These are phyloP conservation scores for Brachyistius frenatus DNA, from an alignment of 2,113 vertebrate species.

Conservation along the genomic window DNA sequence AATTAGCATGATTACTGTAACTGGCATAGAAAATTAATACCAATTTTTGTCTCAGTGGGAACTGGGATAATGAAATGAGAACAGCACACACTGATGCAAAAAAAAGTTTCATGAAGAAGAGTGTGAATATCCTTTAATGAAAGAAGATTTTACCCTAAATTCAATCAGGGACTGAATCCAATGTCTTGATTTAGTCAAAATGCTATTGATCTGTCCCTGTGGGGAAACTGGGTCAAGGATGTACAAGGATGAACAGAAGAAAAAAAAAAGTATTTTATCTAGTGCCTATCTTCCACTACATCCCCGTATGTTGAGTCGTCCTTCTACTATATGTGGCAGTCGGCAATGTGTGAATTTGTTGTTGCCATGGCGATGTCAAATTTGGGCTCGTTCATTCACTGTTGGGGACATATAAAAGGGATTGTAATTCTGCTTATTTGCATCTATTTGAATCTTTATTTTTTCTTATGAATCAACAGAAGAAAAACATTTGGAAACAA, in stretches of 20 bases:
- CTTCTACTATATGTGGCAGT: slow-evolving; percentile 37
- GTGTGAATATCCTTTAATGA: neutral
- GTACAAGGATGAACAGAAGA: neutral
- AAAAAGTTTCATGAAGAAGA: slow-evolving; percentile 17
- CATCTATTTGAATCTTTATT: slow-evolving; percentile 19
- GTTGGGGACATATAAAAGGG: slow-evolving; percentile 35
- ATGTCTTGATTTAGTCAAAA: slow-evolving; percentile 6
- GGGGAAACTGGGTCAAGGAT: slow-evolving; percentile 26
- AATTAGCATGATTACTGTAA: slow-evolving; percentile 30
- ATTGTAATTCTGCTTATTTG: slow-evolving; percentile 30
- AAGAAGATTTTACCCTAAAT: neutral
- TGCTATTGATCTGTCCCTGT: neutral
- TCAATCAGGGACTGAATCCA: slow-evolving; percentile 7
- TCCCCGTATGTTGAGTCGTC: slow-evolving; percentile 14
- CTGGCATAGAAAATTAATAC: slow-evolving; percentile 3
- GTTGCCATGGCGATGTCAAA: slow-evolving; percentile 73
- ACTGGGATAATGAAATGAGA: slow-evolving; percentile 3
- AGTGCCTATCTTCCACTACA: slow-evolving; percentile 14
- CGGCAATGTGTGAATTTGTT: slow-evolving; percentile 60
- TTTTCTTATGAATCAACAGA: slow-evolving; percentile 10
- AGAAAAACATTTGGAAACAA: slow-evolving; percentile 12
- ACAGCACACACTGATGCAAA: neutral
- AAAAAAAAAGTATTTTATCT: slow-evolving; percentile 1
- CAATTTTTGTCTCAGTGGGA: slow-evolving; percentile 1
- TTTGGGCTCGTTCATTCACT: slow-evolving; percentile 58